Base-by-base conservation (phyloP, 2,113 vertebrate species). In the Euleptes europaea region DNA sequence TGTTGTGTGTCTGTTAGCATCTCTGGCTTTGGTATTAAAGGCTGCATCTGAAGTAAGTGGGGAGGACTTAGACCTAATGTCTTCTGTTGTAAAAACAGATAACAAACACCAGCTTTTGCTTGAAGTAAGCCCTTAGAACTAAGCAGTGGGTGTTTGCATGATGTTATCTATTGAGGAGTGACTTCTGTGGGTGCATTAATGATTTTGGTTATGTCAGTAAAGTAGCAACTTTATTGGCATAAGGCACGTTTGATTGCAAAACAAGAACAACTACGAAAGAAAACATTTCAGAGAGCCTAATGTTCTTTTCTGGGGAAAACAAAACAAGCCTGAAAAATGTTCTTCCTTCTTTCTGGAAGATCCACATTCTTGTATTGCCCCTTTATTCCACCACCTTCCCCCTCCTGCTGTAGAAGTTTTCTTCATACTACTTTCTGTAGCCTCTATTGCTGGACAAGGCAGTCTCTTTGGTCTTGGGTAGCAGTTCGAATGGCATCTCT, bases 81-180 rank as follows among this genome's bases (percentile, higher is more conserved):
- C 73, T 84, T 86, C 90, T 89, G 86, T 88, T 82, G 80, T 71
- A 6, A 35, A 28, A 86, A 87, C 88, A 63, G 84, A 90, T 84
- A 88, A 42, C 23, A 80, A 78, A 86, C 72, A 78, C 76, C 1
- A 89, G 88, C 77, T 90, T 85, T 57, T 63, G 87, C 84, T 92
- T 14, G 78, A 90, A 90, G 88, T 82, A 86, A 51, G 69, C 90
- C 92, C 90, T 93, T 93, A 87, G 12, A 67, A n/a, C 26, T 23
- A 35, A n/a, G 38, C 11, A 60, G 65, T 70, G 33, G 21, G 49
- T 14, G 9, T 26, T 60, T 38, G 51, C 28, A 15, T 69, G 66
- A 21, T 63, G 51, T 8, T 67, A 83, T 72, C 72, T 15, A 35
- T 2, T 86, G 10, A 65, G 81, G 70, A 88, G 86, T 63, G 49